These are phyloP conservation scores for Serranus cabrilla DNA, from an alignment of 2,797 vertebrate species.

Conservation along the genomic window DNA sequence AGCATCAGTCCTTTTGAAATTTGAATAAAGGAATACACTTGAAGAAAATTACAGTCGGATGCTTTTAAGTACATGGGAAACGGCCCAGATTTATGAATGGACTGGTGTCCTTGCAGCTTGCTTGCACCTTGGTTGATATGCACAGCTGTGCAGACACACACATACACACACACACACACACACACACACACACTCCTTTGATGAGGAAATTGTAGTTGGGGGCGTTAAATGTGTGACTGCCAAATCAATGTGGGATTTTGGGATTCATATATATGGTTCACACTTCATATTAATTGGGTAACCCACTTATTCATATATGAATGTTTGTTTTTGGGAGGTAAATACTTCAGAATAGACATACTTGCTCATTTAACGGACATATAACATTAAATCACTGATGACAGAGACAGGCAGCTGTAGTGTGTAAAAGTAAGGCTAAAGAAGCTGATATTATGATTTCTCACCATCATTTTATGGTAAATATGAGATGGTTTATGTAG, in stretches of 20 bases:
- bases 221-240: not conserved
- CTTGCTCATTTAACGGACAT: no score
- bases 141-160: not conserved
- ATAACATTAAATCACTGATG: no score
- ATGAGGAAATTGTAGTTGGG: conserved; percentile 8
- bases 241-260: not conserved
- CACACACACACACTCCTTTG: not conserved
- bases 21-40: not conserved
- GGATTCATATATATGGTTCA: not conserved
- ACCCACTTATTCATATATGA: not conserved
- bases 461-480: no score
- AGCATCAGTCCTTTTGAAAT: conserved; percentile 16
- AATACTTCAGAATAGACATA: no score
- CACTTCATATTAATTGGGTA: not conserved
- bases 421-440: no score
- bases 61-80: not conserved
- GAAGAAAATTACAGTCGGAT: not conserved
- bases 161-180: not conserved
- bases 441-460: no score
- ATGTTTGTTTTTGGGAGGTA: no score
- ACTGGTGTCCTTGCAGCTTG: not conserved
- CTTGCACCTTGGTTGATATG: conserved; percentile 3
- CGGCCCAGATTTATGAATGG: conserved; percentile 14
- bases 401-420: no score
- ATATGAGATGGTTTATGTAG: no score